Percentiles rank a stretch among this genome's conserved stretches.
These are phyloP conservation scores for Antheraea pernyi DNA, from an alignment of 1,140 invertebrate genomes.

Conservation along the genomic window DNA sequence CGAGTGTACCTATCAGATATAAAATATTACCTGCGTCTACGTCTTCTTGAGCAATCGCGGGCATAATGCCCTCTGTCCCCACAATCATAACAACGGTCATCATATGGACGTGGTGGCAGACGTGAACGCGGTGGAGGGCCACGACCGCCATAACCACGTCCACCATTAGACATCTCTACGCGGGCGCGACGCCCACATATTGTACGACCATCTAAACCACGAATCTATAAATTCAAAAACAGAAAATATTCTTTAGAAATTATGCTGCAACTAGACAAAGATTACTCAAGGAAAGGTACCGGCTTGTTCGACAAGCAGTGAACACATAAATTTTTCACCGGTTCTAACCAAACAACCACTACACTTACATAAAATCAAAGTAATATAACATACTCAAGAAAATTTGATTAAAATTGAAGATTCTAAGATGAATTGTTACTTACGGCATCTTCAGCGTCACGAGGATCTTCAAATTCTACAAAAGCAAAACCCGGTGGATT, in stretches of 20 bases:
- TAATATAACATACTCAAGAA: no score
- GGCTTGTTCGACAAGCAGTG: no score
- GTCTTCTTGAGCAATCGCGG: constrained; percentile 88
- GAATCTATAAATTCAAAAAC: constrained; percentile 46
- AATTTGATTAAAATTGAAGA: no score
- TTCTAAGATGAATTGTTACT: constrained; percentile 59
- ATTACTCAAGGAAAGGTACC: no score
- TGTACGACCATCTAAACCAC: constrained; percentile 85
- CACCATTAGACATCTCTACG: constrained; percentile 95
- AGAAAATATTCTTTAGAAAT: not conserved
- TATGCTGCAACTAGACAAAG: no score
- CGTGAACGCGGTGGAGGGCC: constrained; percentile 80
- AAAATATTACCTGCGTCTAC: constrained; percentile 79
- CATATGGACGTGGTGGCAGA: constrained; percentile 85
- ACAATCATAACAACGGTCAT: constrained; percentile 95
- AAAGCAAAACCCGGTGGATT: constrained; percentile 97
- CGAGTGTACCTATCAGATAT: not conserved
- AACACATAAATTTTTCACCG: no score
- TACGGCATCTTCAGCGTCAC: constrained; percentile 96
- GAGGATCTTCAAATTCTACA: constrained; percentile 94
- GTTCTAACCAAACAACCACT: no score
- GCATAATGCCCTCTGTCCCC: constrained; percentile 95
- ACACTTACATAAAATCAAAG: no score
- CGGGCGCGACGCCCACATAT: constrained; percentile 94
- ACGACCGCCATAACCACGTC: constrained; percentile 84